Percentiles rank a stretch among this genome's conserved stretches.
phyloP scores from a whole-genome alignment of 2,113 vertebrate genomes.

The Lampris incognitus region DNA sequence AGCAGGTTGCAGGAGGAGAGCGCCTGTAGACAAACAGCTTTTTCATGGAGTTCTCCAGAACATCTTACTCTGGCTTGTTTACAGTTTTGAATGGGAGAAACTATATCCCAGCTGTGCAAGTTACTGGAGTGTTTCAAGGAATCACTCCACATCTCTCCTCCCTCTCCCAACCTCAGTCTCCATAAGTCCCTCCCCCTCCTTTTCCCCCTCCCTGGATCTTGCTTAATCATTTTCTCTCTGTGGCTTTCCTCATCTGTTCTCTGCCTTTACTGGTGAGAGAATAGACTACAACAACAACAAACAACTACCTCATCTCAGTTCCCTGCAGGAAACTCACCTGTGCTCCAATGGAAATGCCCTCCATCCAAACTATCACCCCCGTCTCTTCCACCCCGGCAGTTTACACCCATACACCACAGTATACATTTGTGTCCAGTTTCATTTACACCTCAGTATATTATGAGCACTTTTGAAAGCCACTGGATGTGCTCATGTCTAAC shows the following conservation, averaged over 20 bases:
- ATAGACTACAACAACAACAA: constrained; percentile 9
- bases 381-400: neutral
- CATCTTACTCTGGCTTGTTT: constrained; percentile 23
- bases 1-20: neutral
- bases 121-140: constrained; percentile 52
- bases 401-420: constrained; percentile 18
- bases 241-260: constrained; percentile 47
- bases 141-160: neutral
- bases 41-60: constrained; percentile 8
- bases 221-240: constrained; percentile 19
- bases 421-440: constrained; percentile 34
- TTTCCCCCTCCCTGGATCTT: constrained; percentile 11
- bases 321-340: constrained; percentile 28
- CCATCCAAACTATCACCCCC: neutral
- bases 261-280: constrained; percentile 39
- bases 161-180: constrained; percentile 22
- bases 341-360: constrained; percentile 18
- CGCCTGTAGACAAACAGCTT: constrained; percentile 1
- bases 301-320: constrained; percentile 24
- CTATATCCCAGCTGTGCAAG: constrained; percentile 49
- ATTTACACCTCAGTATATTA: constrained; percentile 33
- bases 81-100: constrained; percentile 18
- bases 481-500: constrained; percentile 19
- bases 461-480: constrained; percentile 10
- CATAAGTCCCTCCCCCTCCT: neutral